These are phyloP conservation scores for Ostrea denselamellosa DNA, from an alignment of 1,140 invertebrate genomes.

Conservation along the genomic window DNA sequence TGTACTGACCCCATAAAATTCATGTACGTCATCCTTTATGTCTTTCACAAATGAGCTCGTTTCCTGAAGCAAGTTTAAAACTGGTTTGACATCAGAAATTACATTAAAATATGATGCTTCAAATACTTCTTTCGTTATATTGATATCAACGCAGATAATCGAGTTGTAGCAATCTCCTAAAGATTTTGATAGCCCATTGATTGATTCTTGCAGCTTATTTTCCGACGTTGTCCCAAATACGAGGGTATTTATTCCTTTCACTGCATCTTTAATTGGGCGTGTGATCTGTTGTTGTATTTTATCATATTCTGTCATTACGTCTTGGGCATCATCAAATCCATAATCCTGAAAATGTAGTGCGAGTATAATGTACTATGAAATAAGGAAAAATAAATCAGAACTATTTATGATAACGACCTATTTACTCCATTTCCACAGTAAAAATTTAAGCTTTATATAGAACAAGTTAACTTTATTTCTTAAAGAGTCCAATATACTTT, in stretches of 20 bases:
- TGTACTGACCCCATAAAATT: neutral
- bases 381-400: too few species aligned
- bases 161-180: neutral
- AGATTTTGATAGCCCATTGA: neutral
- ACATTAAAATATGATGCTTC: neutral
- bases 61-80: neutral
- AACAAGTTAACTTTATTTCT: too few species aligned
- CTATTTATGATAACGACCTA: too few species aligned
- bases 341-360: neutral
- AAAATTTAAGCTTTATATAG: too few species aligned
- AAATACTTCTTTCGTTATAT: neutral
- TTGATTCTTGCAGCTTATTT: neutral
- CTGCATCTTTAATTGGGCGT: neutral
- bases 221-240: neutral
- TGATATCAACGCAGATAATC: neutral
- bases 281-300: neutral
- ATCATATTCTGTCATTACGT: neutral
- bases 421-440: too few species aligned
- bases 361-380: too few species aligned
- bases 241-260: neutral
- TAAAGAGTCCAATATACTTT: too few species aligned
- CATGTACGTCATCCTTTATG: neutral
- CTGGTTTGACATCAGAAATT: neutral
- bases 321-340: neutral
- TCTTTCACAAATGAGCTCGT: neutral